A percentile compares a stretch with the other conserved stretches of the same genome.
These are phyloP conservation scores for Procavia capensis DNA, from an alignment of 2,113 vertebrate species.

Conservation along the genomic window DNA sequence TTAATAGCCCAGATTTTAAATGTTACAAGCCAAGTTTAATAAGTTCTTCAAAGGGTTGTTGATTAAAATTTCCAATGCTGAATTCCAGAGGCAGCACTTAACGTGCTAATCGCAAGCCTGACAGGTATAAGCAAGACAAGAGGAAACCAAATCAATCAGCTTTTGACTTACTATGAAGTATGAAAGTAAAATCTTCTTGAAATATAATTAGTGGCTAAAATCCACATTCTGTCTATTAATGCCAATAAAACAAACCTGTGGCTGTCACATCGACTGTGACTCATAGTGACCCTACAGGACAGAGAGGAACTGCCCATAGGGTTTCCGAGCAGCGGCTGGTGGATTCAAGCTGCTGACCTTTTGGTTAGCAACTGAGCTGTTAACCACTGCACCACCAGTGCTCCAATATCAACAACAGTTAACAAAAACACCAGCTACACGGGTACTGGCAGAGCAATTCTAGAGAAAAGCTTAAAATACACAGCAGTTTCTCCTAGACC, in stretches of 20 bases:
- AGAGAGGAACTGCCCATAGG: too few relatives aligned
- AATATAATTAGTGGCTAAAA: slow-evolving; percentile 62
- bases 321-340: too few relatives aligned
- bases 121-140: slow-evolving; percentile 38
- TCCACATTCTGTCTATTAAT: not conserved
- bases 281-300: too few relatives aligned
- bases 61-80: slow-evolving; percentile 55
- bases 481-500: not conserved
- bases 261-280: too few relatives aligned
- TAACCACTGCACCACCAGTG: too few relatives aligned
- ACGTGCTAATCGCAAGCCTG: slow-evolving; percentile 56
- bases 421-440: not conserved
- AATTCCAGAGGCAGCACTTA: slow-evolving; percentile 26
- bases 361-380: too few relatives aligned
- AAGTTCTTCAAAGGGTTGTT: slow-evolving; percentile 21
- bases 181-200: slow-evolving; percentile 45
- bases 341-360: not conserved
- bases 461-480: slow-evolving; percentile 40
- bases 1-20: slow-evolving; percentile 17
- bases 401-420: not conserved
- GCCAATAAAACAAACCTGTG: too few relatives aligned
- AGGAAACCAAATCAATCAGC: slow-evolving; percentile 58
- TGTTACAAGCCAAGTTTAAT: slow-evolving; percentile 39
- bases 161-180: slow-evolving; percentile 49
- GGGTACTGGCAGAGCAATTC: not conserved